Evolutionary conservation across 2,113 vertebrate species (phyloP).

Genomic region (Pituophis catenifer): DNA sequence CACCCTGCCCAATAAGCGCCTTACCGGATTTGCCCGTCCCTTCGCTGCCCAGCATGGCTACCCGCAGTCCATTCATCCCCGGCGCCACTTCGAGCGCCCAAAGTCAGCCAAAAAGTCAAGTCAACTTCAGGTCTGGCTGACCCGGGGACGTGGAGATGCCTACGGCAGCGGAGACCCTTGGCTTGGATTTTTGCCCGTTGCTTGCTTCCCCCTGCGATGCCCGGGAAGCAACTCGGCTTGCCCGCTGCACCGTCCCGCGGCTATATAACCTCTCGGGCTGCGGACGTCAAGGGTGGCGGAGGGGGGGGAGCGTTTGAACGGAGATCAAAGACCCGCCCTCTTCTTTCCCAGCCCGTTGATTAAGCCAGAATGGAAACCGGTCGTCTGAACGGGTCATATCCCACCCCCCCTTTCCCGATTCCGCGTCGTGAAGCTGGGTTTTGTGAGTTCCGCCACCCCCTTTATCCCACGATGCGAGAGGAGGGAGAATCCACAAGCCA

Average conservation of each 20-base stretch:
- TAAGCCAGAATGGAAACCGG: fast-evolving
- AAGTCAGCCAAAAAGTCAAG: not conserved
- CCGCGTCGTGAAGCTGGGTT: not conserved
- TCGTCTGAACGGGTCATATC: not conserved
- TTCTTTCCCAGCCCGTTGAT: not conserved
- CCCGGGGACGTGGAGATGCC: not conserved
- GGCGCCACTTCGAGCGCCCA: not conserved
- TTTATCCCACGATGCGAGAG: not conserved
- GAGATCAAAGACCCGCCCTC: not conserved
- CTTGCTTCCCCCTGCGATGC: not conserved
- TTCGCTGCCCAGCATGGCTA: constrained; percentile 77
- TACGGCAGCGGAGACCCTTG: not conserved
- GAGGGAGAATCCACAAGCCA: not conserved
- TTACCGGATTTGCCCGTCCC: constrained; percentile 84
- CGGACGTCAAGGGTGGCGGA: not conserved
- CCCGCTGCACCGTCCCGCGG: fast-evolving
- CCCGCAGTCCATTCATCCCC: constrained; percentile 76
- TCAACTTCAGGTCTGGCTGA: not conserved
- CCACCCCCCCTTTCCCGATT: not conserved
- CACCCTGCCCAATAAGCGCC: not conserved
- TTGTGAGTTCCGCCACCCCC: not conserved
- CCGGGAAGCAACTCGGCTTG: not conserved
- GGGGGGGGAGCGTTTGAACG: not conserved
- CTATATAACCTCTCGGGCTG: constrained; percentile 9
- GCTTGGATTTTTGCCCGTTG: fast-evolving